Percentiles rank a stretch among this genome's conserved stretches.
Evolutionary conservation across 92 coral and sea anemone genomes (phyloP).

Genomic region (Umimayanthus kanabou): DNA sequence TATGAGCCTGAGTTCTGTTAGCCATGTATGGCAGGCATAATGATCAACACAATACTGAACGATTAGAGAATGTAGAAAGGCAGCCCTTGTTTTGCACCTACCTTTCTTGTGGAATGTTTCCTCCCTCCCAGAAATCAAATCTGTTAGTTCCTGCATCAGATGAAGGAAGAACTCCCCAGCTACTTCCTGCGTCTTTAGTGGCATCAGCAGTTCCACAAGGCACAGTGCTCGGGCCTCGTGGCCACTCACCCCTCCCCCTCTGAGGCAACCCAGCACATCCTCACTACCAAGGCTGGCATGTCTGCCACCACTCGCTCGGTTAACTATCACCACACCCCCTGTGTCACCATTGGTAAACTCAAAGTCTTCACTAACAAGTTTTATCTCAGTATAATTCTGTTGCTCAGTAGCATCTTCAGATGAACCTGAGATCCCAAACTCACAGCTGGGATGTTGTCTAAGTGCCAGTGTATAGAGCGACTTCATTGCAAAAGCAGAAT

Average conservation of each 20-base stretch:
- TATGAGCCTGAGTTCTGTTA: too few species aligned
- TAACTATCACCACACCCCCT: constrained; percentile 77
- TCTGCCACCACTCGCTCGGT: background rate
- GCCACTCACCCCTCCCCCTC: constrained; percentile 50
- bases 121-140: constrained; percentile 48
- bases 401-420: background rate
- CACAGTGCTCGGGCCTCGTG: constrained; percentile 68
- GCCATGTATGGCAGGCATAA: too few species aligned
- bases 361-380: constrained; percentile 58
- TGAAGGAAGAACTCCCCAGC: constrained; percentile 88
- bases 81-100: constrained; percentile 5
- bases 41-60: too few species aligned
- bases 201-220: constrained; percentile 74
- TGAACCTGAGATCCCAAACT: background rate
- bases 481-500: constrained; percentile 51
- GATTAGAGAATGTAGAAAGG: background rate
- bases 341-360: constrained; percentile 76
- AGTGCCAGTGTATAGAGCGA: constrained; percentile 73
- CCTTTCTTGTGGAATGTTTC: constrained; percentile 29
- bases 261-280: constrained; percentile 55
- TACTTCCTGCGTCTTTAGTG: constrained; percentile 63
- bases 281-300: constrained; percentile 24
- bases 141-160: constrained; percentile 76
- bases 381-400: constrained; percentile 21
- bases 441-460: constrained; percentile 47